Percentiles rank a stretch among this genome's conserved stretches.
These are phyloP conservation scores for Coenonympha glycerion DNA, from an alignment of 2,888 invertebrate genomes.

Conservation along the genomic window DNA sequence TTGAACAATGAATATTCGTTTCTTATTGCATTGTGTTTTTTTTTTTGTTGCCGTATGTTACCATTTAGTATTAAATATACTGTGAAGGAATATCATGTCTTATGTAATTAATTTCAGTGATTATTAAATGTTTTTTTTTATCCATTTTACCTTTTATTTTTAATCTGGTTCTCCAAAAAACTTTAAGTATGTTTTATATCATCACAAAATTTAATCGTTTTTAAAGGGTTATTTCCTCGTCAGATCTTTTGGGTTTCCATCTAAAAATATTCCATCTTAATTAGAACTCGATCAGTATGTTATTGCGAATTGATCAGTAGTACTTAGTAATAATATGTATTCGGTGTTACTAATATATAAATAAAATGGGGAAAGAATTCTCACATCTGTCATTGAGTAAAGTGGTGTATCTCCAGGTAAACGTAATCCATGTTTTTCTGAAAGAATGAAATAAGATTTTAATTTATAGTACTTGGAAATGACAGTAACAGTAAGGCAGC, in stretches of 20 bases:
- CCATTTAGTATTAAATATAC: slow-evolving; percentile 55
- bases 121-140: slow-evolving; percentile 58
- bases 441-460: not conserved
- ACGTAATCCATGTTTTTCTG: slow-evolving; percentile 30
- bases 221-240: too few relatives aligned
- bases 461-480: too few relatives aligned
- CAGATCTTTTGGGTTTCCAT: not conserved
- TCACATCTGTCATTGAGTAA: slow-evolving; percentile 35
- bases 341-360: too few relatives aligned
- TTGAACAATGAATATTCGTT: too few relatives aligned
- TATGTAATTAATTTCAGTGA: slow-evolving; percentile 58
- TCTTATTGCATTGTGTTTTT: not conserved
- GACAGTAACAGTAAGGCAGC: too few relatives aligned
- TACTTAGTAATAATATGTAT: too few relatives aligned
- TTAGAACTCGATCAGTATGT: too few relatives aligned
- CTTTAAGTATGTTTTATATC: too few relatives aligned
- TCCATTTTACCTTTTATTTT: slow-evolving; percentile 26
- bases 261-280: too few relatives aligned
- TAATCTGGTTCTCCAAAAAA: not conserved
- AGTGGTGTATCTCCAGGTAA: slow-evolving; percentile 43
- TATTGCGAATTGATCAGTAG: too few relatives aligned
- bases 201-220: too few relatives aligned
- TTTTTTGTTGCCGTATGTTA: slow-evolving; percentile 41
- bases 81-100: slow-evolving; percentile 56
- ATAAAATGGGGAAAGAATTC: not conserved